phyloP scores from a whole-genome alignment of 2,888 invertebrate species.

The Gisinianus flammeolus region DNA sequence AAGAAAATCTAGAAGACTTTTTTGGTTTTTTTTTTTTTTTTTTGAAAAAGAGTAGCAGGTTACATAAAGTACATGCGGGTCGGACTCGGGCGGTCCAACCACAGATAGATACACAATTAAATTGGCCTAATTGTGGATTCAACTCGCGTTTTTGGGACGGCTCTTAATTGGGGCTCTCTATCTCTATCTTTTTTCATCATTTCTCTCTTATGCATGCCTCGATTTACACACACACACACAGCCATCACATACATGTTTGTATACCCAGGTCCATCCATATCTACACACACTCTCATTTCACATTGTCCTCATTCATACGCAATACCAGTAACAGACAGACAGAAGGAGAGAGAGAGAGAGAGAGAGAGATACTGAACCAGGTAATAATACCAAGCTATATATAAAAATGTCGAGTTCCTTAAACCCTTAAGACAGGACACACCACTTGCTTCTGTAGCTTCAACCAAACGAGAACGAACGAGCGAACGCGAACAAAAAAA shows the following conservation, averaged over 20 bases:
- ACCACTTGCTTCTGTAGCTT: background rate
- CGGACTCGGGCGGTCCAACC: slow-evolving; percentile 43
- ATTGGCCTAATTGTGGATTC: slow-evolving; percentile 59
- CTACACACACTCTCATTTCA: slow-evolving; percentile 2
- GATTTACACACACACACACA: slow-evolving; percentile 19
- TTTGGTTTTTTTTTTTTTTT: too few relatives aligned
- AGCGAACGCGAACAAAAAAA: slow-evolving; percentile 34
- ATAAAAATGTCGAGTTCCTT: slow-evolving; percentile 7
- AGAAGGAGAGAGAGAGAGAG: slow-evolving; percentile 6
- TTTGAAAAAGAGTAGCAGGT: background rate
- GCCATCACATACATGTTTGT: background rate
- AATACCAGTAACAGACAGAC: background rate
- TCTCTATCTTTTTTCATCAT: slow-evolving; percentile 41
- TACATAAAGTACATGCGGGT: slow-evolving; percentile 38
- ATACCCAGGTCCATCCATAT: background rate
- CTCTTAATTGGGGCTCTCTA: slow-evolving; percentile 58
- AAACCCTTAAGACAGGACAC: slow-evolving; percentile 11
- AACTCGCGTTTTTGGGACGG: slow-evolving; percentile 57
- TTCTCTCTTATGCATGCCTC: slow-evolving; percentile 27
- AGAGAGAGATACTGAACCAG: background rate
- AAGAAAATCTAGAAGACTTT: background rate
- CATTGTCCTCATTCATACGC: background rate
- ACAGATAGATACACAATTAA: slow-evolving; percentile 58
- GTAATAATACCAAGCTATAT: background rate
- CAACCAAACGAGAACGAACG: slow-evolving; percentile 1